Percentiles rank a stretch among this genome's conserved stretches.
Conservation (phyloP, 2,888 invertebrate species). For the Orchestes rusci region DNA sequence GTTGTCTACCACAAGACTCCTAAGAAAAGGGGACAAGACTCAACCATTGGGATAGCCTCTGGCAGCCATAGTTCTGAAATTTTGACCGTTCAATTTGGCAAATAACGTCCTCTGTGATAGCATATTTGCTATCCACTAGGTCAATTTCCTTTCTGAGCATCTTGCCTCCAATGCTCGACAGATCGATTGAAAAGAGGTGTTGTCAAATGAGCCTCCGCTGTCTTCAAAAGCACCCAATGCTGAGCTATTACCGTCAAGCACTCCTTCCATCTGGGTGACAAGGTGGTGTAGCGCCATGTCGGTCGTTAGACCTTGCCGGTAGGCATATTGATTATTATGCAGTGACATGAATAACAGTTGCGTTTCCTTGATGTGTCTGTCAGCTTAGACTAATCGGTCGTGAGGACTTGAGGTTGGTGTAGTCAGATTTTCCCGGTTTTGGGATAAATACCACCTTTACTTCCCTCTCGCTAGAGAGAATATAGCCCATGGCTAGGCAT, state of each 20-base stretch:
- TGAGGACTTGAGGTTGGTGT: no score
- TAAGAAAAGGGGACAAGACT: not conserved
- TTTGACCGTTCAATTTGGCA: not conserved
- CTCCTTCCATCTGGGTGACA: not conserved
- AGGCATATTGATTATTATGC: constrained; percentile 1
- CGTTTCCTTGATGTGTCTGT: no score
- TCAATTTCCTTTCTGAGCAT: not conserved
- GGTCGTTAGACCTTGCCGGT: not conserved
- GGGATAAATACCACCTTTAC: no score
- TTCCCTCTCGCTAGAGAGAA: no score
- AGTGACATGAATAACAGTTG: no score
- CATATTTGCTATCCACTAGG: not conserved
- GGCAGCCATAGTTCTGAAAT: not conserved
- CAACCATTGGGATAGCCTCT: constrained; percentile 2
- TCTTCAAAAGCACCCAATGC: not conserved
- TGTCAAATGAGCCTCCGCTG: constrained; percentile 5
- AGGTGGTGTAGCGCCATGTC: not conserved
- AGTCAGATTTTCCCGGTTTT: no score
- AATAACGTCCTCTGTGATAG: not conserved
- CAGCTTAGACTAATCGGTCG: no score
- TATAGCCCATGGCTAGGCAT: no score
- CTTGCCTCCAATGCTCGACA: not conserved
- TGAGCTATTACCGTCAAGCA: not conserved
- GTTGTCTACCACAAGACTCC: constrained; percentile 1
- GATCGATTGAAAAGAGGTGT: not conserved